Conservation (phyloP, 2,888 invertebrate species). For the Drosophila neoperkinsi region DNA sequence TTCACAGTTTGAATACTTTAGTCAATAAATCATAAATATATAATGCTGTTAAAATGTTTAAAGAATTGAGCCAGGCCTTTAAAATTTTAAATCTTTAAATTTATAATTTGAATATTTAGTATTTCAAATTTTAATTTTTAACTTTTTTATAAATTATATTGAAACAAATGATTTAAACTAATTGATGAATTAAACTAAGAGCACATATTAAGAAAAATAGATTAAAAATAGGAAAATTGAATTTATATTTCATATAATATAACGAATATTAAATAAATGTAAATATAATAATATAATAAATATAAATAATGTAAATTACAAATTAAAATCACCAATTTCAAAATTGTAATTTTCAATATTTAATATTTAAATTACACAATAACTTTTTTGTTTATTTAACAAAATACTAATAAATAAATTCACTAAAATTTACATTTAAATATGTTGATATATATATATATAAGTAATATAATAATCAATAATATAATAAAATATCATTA, state of each 20-base stretch:
- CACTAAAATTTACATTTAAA: background rate
- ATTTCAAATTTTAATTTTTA: accelerated
- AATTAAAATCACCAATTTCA: background rate
- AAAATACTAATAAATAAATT: background rate
- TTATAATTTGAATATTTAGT: background rate
- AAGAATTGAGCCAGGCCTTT: no score
- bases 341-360: background rate
- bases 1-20: background rate
- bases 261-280: background rate
- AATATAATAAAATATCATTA: background rate
- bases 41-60: background rate
- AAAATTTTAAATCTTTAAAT: no score
- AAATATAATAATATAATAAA: background rate
- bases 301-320: background rate
- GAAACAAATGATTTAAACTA: background rate
- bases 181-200: background rate
- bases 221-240: background rate
- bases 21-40: background rate
- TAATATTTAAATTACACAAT: background rate
- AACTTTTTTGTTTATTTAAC: background rate
- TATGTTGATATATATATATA: no score
- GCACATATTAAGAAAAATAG: accelerated
- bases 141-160: background rate
- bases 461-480: background rate
- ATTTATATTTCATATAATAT: background rate